Percentiles rank a stretch among this genome's conserved stretches.
phyloP scores from a whole-genome alignment of 2,113 vertebrate genomes.

The Microcebus lehilahytsara region DNA sequence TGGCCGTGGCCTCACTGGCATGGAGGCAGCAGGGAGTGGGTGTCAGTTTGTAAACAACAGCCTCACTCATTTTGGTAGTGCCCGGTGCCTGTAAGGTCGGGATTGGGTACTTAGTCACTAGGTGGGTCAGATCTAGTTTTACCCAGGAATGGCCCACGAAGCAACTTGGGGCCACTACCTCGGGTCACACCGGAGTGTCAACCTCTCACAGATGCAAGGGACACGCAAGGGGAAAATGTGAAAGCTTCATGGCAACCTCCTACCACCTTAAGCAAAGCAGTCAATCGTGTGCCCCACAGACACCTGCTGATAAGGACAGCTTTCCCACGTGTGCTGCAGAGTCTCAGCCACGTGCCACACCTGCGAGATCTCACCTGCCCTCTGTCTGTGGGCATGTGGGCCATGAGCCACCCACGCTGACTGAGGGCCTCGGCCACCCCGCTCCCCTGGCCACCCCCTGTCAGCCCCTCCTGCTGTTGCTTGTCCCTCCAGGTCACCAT shows the following conservation, averaged over 20 bases:
- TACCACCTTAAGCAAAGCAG: background rate
- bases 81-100: background rate
- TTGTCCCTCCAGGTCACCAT: background rate
- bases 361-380: background rate
- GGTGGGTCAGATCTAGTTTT: background rate
- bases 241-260: background rate
- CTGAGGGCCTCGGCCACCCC: background rate
- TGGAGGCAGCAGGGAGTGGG: background rate
- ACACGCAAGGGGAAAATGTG: background rate
- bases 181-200: too few species aligned
- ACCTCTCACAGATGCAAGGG: background rate
- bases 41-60: background rate
- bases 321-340: background rate
- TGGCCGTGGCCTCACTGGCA: rapidly evolving
- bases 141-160: background rate
- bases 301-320: background rate
- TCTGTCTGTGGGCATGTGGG: background rate
- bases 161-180: too few species aligned
- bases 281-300: background rate
- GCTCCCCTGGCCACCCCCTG: background rate
- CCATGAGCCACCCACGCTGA: rapidly evolving
- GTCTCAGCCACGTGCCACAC: background rate
- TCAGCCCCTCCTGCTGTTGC: background rate
- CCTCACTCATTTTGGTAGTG: background rate
- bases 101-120: background rate